Percentiles rank a stretch among this genome's conserved stretches.
These are phyloP conservation scores for Seriola quinqueradiata DNA, from an alignment of 2,113 vertebrate species.

Conservation along the genomic window DNA sequence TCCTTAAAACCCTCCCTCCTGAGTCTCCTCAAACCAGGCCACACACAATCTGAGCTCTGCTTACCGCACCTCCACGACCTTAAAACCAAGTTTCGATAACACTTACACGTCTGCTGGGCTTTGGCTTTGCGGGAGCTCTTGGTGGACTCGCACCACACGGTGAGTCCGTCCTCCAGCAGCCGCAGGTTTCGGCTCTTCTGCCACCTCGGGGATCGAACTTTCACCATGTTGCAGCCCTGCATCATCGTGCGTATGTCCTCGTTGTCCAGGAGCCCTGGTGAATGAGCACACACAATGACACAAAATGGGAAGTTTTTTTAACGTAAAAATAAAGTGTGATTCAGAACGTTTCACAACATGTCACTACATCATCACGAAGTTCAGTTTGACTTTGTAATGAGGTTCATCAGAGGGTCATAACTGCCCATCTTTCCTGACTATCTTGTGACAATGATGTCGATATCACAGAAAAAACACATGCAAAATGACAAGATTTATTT, in stretches of 20 bases:
- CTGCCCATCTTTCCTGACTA: neutral
- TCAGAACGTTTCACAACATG: neutral
- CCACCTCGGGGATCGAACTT: constrained; percentile 89
- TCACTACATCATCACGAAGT: neutral
- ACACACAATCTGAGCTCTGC: neutral
- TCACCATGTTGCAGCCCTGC: constrained; percentile 89
- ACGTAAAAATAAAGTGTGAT: neutral
- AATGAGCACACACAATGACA: neutral
- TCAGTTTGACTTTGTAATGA: neutral
- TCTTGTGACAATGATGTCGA: neutral
- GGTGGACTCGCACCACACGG: constrained; percentile 91
- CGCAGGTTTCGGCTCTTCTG: constrained; percentile 87
- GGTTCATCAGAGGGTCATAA: neutral
- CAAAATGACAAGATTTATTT: too few species aligned
- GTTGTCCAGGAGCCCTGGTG: constrained; percentile 89
- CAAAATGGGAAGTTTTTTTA: neutral
- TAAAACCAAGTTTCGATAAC: neutral
- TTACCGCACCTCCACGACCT: neutral
- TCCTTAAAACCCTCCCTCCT: neutral
- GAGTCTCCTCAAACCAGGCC: neutral
- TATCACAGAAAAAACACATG: neutral
- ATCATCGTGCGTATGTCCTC: constrained; percentile 92
- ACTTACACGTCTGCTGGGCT: constrained; percentile 92
- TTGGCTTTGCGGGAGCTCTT: constrained; percentile 83
- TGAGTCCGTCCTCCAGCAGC: constrained; percentile 92